These are phyloP conservation scores for Capitella teleta DNA, from an alignment of 1,140 invertebrate species.

Conservation along the genomic window DNA sequence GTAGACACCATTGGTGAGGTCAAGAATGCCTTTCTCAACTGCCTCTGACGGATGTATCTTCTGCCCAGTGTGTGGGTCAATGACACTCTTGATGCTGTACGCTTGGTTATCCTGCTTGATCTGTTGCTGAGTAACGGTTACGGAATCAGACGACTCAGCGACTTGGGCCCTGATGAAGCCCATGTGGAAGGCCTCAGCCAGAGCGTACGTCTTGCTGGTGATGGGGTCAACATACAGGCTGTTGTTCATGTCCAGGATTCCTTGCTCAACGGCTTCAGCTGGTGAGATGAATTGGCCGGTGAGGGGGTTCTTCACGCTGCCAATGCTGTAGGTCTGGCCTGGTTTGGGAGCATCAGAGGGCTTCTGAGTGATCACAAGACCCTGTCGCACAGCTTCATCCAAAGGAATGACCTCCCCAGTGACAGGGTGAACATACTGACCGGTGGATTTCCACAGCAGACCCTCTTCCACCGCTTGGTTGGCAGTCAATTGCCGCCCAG, in stretches of 20 bases:
- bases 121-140: not conserved
- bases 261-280: conserved; percentile 62
- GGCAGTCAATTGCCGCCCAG: conserved; percentile 65
- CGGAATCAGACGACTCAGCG: not conserved
- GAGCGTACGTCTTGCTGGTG: conserved; percentile 27
- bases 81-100: conserved; percentile 29
- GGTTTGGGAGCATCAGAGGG: conserved; percentile 1
- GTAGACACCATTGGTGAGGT: conserved; percentile 58
- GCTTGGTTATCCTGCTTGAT: conserved; percentile 1
- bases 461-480: conserved; percentile 73
- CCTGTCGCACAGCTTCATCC: conserved; percentile 39
- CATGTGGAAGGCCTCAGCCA: conserved; percentile 20
- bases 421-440: conserved; percentile 55
- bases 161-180: not conserved
- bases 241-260: conserved; percentile 45
- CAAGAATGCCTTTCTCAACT: conserved; percentile 59
- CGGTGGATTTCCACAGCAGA: conserved; percentile 58
- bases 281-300: conserved; percentile 17
- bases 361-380: conserved; percentile 44
- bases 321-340: not conserved
- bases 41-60: conserved; percentile 48
- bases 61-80: conserved; percentile 29
- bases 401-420: conserved; percentile 53
- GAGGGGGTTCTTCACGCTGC: conserved; percentile 8
- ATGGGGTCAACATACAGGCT: conserved; percentile 51